These are phyloP conservation scores for Nasonia vitripennis DNA, from an alignment of 1,140 invertebrate species.

Conservation along the genomic window DNA sequence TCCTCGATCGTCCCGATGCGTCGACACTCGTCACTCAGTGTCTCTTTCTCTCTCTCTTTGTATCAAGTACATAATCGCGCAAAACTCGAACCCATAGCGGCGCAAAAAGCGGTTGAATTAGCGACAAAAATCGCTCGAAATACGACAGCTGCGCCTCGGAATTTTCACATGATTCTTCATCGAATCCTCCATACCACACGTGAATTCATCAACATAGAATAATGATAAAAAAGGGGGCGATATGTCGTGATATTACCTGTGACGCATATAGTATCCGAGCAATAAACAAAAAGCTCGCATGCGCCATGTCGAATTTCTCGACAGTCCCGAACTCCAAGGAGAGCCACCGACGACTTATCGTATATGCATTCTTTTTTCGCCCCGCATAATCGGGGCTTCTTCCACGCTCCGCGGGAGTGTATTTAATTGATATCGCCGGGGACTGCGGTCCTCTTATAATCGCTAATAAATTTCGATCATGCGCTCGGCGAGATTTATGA, in stretches of 20 bases:
- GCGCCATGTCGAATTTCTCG: constrained; percentile 21
- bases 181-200: no score
- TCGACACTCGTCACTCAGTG: constrained; percentile 2
- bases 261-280: no score
- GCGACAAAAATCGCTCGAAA: constrained; percentile 43
- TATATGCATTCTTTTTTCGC: background rate
- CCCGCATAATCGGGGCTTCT: background rate
- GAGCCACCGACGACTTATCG: constrained; percentile 22
- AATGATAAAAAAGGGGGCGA: no score
- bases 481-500: constrained; percentile 63
- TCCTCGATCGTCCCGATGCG: constrained; percentile 60
- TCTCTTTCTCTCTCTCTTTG: background rate
- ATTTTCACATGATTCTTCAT: background rate
- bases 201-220: no score
- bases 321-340: constrained; percentile 24
- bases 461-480: constrained; percentile 67
- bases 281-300: constrained; percentile 3
- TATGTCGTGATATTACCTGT: background rate
- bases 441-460: constrained; percentile 56
- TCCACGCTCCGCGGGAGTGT: constrained; percentile 33
- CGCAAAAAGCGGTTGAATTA: constrained; percentile 41
- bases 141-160: constrained; percentile 1
- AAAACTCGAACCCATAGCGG: constrained; percentile 50
- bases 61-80: constrained; percentile 61
- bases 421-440: constrained; percentile 67